Base-by-base conservation (phyloP, 2,113 vertebrate genomes). In the Otolemur garnettii region DNA sequence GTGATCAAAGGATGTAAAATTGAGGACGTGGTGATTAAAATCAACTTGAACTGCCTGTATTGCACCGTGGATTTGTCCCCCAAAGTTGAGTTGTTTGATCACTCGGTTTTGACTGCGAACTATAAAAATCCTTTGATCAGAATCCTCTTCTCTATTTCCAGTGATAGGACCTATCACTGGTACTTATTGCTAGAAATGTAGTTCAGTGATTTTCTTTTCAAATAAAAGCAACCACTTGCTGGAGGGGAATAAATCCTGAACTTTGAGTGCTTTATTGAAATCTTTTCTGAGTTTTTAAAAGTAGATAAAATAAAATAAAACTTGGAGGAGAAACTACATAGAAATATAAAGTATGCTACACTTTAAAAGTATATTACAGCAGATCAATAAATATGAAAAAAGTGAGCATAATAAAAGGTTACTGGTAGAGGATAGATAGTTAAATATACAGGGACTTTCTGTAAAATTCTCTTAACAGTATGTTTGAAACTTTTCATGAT, bases 41-140 rank as follows among this genome's bases (percentile, higher is more conserved):
- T 88, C 69, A 90, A 83, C 53, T 86, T 35, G 13, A 85, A 93
- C 72, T 96, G 62, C 81, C 93, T 86, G 60, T 95, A 64, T 95
- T 75, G 96, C 78, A 94, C 71, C 57, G 90, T 30, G 91, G 64
- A 85, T 97, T 75, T 92, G 87, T 81, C 53, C 98, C 94, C 72
- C 72, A 97, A 96, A 97, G 75, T 62, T 90, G 6, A 96, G 38
- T 74, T 97, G 94, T 97, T 97, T 98, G 91, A 98, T 98, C 91
- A 79, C 91, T 98, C 96, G 24, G 2, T 95, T 96, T 95, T 96
- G 91, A 96, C 89, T 64, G 53, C 95, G 38, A 95, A 87, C 91
- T 96, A 64, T 78, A 69, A 97, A 96, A 97, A 83, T 38, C 50
- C 96, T 98, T 98, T 98, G 96, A 97, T 98, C 90, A 97, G 90